phyloP scores from a whole-genome alignment of 2,113 vertebrate genomes.

The Puma concolor region DNA sequence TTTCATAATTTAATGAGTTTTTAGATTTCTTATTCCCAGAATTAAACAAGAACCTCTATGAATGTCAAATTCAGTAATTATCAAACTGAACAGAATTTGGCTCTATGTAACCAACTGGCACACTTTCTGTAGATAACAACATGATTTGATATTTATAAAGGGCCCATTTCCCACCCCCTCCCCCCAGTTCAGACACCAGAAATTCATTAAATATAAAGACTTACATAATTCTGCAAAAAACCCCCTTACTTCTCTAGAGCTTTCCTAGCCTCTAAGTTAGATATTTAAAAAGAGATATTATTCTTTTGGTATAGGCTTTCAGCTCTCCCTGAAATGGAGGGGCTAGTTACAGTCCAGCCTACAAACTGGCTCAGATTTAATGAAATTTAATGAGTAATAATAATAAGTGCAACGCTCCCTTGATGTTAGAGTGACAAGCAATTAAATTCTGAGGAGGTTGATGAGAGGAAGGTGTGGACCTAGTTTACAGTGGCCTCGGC shows the following conservation, averaged over 20 bases:
- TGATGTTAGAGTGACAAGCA: neutral
- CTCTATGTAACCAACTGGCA: conserved; percentile 72
- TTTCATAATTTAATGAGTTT: conserved; percentile 70
- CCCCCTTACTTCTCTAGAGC: conserved; percentile 22
- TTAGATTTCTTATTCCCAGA: conserved; percentile 69
- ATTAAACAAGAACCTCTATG: conserved; percentile 67
- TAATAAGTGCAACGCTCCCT: neutral
- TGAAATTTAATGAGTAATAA: conserved; percentile 38
- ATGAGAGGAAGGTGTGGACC: neutral
- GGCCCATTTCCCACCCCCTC: neutral
- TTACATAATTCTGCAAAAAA: conserved; percentile 57
- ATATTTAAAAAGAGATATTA: conserved; percentile 19
- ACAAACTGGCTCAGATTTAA: neutral
- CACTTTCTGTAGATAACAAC: conserved; percentile 55
- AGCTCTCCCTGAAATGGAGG: conserved; percentile 35
- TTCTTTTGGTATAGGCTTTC: neutral
- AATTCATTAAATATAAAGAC: conserved; percentile 62
- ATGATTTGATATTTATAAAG: conserved; percentile 70
- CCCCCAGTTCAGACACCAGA: conserved; percentile 38
- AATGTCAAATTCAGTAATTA: conserved; percentile 77
- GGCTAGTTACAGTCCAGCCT: neutral
- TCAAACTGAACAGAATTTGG: conserved; percentile 74
- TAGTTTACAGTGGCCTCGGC: neutral
- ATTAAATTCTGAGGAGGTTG: neutral
- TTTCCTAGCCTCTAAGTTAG: conserved; percentile 51